Evolutionary conservation across 2,797 vertebrate genomes (phyloP).

Genomic region (Poliocrania exsul): DNA sequence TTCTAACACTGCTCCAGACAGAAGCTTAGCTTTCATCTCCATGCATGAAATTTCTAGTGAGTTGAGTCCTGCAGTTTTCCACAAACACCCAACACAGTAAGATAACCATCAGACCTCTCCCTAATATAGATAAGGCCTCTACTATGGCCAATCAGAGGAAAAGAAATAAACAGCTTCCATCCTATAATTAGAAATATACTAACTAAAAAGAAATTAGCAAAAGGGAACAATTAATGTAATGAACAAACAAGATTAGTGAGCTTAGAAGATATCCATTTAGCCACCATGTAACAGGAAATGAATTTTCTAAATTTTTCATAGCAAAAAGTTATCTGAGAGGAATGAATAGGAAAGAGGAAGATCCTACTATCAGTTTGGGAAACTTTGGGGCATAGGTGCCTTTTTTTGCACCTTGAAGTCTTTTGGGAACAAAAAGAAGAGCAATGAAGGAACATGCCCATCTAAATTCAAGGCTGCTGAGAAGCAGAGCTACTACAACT

Average conservation of each 20-base stretch:
- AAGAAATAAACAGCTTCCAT: neutral
- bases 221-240: neutral
- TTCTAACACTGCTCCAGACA: neutral
- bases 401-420: neutral
- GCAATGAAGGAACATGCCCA: neutral
- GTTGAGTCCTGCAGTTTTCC: neutral
- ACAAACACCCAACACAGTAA: neutral
- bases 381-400: neutral
- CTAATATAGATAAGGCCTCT: neutral
- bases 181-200: neutral
- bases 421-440: neutral
- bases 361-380: neutral
- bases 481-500: neutral
- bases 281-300: neutral
- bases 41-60: neutral
- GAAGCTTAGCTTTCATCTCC: neutral
- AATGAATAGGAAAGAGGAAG: neutral
- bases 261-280: neutral
- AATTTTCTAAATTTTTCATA: neutral
- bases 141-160: neutral
- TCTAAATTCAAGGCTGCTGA: neutral
- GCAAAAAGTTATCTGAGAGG: neutral
- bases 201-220: neutral
- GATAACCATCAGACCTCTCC: neutral
- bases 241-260: neutral